A percentile compares a stretch with the other conserved stretches of the same genome.
phyloP scores from a whole-genome alignment of 2,797 vertebrate genomes.

The Vespertilio murinus region DNA sequence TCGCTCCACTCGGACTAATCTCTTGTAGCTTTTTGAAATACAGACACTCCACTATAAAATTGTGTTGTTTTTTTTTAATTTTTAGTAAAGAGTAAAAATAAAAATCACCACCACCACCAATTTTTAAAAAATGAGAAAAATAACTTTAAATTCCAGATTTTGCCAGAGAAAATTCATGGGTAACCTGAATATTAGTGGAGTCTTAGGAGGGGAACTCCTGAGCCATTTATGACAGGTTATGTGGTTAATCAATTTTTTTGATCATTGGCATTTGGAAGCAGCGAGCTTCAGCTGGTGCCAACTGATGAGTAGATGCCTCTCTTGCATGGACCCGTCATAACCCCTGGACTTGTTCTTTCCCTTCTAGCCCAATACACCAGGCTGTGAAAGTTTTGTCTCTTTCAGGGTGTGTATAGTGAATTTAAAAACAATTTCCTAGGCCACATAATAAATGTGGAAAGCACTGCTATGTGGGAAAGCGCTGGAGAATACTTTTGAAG shows the following conservation, averaged over 20 bases:
- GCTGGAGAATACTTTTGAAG: not conserved
- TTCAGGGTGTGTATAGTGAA: not conserved
- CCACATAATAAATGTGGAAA: not conserved
- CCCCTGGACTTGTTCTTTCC: not conserved
- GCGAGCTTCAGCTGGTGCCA: not conserved
- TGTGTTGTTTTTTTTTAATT: not conserved
- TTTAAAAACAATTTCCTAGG: not conserved
- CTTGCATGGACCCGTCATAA: not conserved
- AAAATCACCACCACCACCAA: not conserved
- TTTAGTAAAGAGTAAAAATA: not conserved
- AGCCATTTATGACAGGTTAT: not conserved
- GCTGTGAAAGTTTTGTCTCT: not conserved
- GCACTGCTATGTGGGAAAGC: not conserved
- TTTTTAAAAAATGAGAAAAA: not conserved
- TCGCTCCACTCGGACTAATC: too few relatives aligned
- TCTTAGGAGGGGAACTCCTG: not conserved
- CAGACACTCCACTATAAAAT: not conserved
- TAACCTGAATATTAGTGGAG: not conserved
- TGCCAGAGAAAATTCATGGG: not conserved
- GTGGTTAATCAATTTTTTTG: not conserved
- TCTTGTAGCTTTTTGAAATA: not conserved
- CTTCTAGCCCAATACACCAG: not conserved
- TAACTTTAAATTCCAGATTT: slow-evolving; percentile 21
- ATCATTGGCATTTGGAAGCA: slow-evolving; percentile 1
- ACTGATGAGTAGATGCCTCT: not conserved